Percentiles rank a stretch among this genome's conserved stretches.
Conservation (phyloP, 2,888 invertebrate genomes). For the Piscicola geometra region DNA sequence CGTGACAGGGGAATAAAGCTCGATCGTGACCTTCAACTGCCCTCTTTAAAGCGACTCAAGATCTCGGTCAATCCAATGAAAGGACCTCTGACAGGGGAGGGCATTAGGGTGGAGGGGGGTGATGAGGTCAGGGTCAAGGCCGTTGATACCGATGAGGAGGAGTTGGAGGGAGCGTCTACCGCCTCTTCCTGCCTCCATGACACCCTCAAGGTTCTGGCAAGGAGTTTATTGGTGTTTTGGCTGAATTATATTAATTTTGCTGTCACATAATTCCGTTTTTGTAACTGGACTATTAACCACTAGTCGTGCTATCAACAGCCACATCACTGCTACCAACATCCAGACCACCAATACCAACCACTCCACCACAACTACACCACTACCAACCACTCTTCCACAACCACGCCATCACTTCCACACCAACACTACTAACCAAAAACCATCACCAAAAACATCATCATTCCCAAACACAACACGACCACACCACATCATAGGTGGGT, state of each 20-base stretch:
- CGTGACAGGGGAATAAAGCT: conserved; percentile 21
- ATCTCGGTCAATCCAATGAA: conserved; percentile 51
- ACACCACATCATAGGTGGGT: conserved; percentile 41
- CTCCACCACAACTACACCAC: no score
- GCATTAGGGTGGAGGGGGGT: conserved; percentile 45
- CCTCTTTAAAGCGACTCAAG: neutral
- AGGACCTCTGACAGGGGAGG: conserved; percentile 47
- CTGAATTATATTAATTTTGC: no score
- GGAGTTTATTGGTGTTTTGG: no score
- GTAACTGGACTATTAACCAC: no score
- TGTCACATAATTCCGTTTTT: no score
- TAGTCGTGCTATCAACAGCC: no score
- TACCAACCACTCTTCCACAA: no score
- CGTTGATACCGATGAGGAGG: conserved; percentile 30
- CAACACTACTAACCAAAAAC: neutral
- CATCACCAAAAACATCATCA: neutral
- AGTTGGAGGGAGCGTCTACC: conserved; percentile 3
- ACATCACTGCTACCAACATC: no score
- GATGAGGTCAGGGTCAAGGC: conserved; percentile 4
- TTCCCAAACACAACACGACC: neutral
- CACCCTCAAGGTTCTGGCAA: conserved; percentile 47
- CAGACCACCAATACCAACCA: no score
- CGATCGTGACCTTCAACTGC: conserved; percentile 20
- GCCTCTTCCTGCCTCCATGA: conserved; percentile 49
- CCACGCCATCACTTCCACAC: neutral